Conservation (phyloP, 2,888 invertebrate genomes). For the Candidula unifasciata region DNA sequence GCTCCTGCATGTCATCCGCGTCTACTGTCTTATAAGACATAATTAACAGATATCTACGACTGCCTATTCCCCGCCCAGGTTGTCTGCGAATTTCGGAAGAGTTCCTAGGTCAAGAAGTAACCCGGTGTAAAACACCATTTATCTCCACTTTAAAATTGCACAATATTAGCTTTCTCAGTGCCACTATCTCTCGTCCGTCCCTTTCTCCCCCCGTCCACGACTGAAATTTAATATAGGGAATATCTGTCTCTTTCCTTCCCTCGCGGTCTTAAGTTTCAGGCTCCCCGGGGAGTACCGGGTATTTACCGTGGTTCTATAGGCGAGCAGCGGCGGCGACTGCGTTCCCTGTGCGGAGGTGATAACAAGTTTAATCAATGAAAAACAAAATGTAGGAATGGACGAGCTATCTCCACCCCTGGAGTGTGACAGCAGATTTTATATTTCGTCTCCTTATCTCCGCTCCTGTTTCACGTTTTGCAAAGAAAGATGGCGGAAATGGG, state of each 20-base stretch:
- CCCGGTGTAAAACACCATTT: too few species aligned
- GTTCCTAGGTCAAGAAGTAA: too few species aligned
- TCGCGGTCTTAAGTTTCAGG: neutral
- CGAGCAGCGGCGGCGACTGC: neutral
- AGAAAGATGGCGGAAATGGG: neutral
- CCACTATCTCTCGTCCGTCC: neutral
- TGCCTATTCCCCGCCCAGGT: too few species aligned
- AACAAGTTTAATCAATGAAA: conserved; percentile 17
- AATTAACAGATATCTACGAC: too few species aligned
- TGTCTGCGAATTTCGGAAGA: too few species aligned
- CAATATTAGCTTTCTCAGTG: conserved; percentile 43
- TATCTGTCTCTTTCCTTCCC: neutral
- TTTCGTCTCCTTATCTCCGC: neutral
- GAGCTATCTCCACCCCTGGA: neutral
- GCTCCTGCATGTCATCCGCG: too few species aligned
- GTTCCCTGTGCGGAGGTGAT: neutral
- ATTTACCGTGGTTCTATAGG: neutral
- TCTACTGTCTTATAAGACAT: too few species aligned
- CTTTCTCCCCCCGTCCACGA: neutral
- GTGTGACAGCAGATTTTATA: conserved; percentile 25
- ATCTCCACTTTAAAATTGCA: too few species aligned
- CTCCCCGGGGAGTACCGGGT: neutral
- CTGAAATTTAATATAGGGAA: neutral
- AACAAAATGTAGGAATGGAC: neutral
- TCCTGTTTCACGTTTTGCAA: neutral